Base-by-base conservation (phyloP, 2,888 invertebrate species). In the Ormyrus rosae region DNA sequence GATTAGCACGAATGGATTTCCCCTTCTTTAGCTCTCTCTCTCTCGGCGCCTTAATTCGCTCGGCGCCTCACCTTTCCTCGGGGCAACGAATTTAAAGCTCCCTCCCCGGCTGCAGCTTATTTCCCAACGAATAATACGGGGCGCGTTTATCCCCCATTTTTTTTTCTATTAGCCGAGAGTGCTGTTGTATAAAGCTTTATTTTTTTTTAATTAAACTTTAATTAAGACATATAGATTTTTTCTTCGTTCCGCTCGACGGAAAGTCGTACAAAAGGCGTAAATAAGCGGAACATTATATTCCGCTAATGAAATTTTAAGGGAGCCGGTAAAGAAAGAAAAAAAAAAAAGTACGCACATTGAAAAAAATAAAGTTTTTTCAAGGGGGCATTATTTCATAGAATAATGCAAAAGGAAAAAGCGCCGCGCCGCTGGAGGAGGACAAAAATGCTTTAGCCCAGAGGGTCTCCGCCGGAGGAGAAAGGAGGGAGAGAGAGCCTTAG, bases 1-100 rank as follows among this genome's bases (percentile, higher is more conserved):
- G 83, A 86, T 86, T 87, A 85, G 81, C 83, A 69, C 68, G 80
- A 84, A 83, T 80, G 83, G 81, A 84, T 84, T 86, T 58, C 63
- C 58, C 34, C 53, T 46, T 19, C 19, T 19, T 19, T 19, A 55
- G 53, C 11, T 68, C 10, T 73, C 34, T 46, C 60, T 13, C 46
- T 71, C 53, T 64, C 55, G 13, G 11, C 53, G 51, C 51, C 51
- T 73, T 56, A 55, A 48, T 73, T 69, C 78, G 34, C n/a, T 46
- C 11, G 7, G 50, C 19, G 11, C 0, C 46, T 63, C 9, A 11
- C 0, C 10, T 64, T 19, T 56, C 53, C 19, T 19, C 64, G 48
- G 48, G 10, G 11, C 4, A 58, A 77, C 19, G 73, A 77, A 81
- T 81, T 81, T 81, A 77, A 81, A 81, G 69, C 77, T 81, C 19